phyloP scores from a whole-genome alignment of 2,113 vertebrate species.

The Mustela nigripes region DNA sequence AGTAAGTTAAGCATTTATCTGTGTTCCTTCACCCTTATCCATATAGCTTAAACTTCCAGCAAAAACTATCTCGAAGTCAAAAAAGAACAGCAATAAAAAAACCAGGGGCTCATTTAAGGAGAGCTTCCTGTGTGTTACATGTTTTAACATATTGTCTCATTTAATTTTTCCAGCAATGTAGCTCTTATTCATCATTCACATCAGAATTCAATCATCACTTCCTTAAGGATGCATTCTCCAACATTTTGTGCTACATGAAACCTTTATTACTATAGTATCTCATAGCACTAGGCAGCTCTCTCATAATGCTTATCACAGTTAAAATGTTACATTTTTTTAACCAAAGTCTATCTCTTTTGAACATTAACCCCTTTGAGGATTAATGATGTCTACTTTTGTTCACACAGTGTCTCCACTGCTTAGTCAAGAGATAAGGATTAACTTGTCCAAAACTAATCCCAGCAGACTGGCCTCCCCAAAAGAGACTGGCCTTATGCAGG shows the following conservation, averaged over 20 bases:
- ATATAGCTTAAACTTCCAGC: not conserved
- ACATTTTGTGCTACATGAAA: not conserved
- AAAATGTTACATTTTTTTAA: constrained; percentile 28
- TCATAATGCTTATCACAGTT: not conserved
- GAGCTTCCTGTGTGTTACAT: not conserved
- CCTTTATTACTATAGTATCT: not conserved
- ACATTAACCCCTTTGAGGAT: not conserved
- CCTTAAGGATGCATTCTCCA: not conserved
- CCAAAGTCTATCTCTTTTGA: not conserved
- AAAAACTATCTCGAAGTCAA: constrained; percentile 31
- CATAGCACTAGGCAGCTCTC: not conserved
- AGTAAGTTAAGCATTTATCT: constrained; percentile 36
- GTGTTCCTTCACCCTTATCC: not conserved
- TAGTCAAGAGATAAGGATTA: constrained; percentile 7
- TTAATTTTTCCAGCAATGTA: constrained; percentile 35
- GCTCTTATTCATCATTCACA: not conserved
- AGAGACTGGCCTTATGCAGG: not conserved
- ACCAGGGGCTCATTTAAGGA: not conserved
- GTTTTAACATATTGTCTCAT: not conserved
- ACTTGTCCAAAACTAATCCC: constrained; percentile 33
- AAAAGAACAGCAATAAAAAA: constrained; percentile 31
- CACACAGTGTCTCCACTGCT: not conserved
- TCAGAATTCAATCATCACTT: not conserved
- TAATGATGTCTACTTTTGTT: constrained; percentile 32
- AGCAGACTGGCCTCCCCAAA: not conserved